Base-by-base conservation (phyloP, 1,140 invertebrate genomes). In the Arion vulgaris region DNA sequence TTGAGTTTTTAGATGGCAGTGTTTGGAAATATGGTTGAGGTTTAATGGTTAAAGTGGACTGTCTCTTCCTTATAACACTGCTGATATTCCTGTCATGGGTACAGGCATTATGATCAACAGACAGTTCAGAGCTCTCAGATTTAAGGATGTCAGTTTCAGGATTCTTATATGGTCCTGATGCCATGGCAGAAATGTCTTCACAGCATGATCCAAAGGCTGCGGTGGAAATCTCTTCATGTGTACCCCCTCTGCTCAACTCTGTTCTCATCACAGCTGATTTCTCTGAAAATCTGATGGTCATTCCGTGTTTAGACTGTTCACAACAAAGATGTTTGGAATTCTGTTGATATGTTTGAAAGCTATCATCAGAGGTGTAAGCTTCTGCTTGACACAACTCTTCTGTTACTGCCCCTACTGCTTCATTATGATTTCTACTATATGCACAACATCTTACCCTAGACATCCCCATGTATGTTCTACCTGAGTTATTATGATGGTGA, bases 321-420 rank as follows among this genome's bases (percentile, higher is more conserved):
- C 28, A 15, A 36, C 17, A 38, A 39, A 82, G 26, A 82, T 80
- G 19, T n/a, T 84, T 34, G 83, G 79, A 13, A 74, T 68, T 15
- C 78, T 74, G 49, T 75, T 57, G 73, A 82, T 79, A 51, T 79
- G 75, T 79, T 73, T 68, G 80, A 82, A 79, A 39, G 74, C 19
- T 19, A 57, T 19, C 51, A 17, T 9, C 45, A 26, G 76, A 66
- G 23, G 57, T 57, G 2, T 57, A 53, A 4, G 38, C 38, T 23
- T 57, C 76, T 38, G 1, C 11, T 26, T 53, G 53, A 32, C 53
- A n/a, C 13, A 4, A 23, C 26, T 66, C 76, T 49, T 41, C 76
- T 49, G 66, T 45, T 36, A 23, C 78, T 41, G 62, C 39, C 34
- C 78, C 68, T 68, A 28, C 53, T 34, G 77, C 77, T 9, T 76